phyloP scores from a whole-genome alignment of 2,888 invertebrate species.

The Andrena marginata region DNA sequence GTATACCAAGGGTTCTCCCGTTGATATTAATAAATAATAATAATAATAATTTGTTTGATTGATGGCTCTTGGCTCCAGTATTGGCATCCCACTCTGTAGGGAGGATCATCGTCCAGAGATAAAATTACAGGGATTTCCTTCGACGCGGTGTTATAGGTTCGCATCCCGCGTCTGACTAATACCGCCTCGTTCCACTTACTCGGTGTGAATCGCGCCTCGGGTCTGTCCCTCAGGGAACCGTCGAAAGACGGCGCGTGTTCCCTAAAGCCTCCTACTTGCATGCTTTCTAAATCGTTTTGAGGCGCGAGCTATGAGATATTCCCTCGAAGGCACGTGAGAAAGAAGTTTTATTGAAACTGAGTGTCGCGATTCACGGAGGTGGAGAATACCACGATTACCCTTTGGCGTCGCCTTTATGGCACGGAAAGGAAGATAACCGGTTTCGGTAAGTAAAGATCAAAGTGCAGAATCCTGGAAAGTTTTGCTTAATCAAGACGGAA shows the following conservation, averaged over 20 bases:
- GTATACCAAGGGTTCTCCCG: too few relatives aligned
- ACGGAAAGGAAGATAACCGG: neutral
- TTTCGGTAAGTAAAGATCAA: neutral
- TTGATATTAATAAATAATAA: too few relatives aligned
- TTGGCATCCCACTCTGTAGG: too few relatives aligned
- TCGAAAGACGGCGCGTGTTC: slow-evolving; percentile 11
- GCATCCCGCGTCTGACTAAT: slow-evolving; percentile 13
- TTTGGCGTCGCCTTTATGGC: neutral
- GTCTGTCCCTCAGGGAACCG: slow-evolving; percentile 12
- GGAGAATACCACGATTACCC: neutral
- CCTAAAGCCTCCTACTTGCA: slow-evolving; percentile 27
- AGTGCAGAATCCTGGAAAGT: too few relatives aligned
- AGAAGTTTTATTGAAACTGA: slow-evolving; percentile 59
- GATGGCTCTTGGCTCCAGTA: too few relatives aligned
- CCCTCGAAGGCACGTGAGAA: slow-evolving; percentile 23
- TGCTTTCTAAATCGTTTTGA: slow-evolving; percentile 38
- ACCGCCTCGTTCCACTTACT: slow-evolving; percentile 4
- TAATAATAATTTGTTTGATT: too few relatives aligned
- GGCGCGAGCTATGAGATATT: slow-evolving; percentile 1
- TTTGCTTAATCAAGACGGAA: too few relatives aligned
- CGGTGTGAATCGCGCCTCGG: slow-evolving; percentile 18
- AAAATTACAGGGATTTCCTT: neutral
- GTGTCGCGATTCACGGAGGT: neutral
- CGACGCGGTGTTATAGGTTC: neutral
- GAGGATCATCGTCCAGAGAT: neutral